Percentiles rank a stretch among this genome's conserved stretches.
These are phyloP conservation scores for Ditula angustiorana DNA, from an alignment of 2,888 invertebrate species.

Conservation along the genomic window DNA sequence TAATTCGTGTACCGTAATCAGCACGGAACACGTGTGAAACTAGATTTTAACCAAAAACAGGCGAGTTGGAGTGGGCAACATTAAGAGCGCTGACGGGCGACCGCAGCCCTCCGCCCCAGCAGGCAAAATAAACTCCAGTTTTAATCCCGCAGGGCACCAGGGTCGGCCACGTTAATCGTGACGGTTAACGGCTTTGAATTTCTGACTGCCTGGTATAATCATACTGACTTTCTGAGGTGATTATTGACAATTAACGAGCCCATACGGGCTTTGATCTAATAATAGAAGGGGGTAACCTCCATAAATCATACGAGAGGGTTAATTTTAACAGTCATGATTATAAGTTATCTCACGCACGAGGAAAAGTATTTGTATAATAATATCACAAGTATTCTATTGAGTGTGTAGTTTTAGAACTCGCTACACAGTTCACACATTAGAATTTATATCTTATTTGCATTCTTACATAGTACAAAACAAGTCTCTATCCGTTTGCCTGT, in stretches of 20 bases:
- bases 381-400: too few relatives aligned
- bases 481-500: too few relatives aligned
- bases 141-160: slow-evolving; percentile 13
- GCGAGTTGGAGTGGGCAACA: slow-evolving; percentile 15
- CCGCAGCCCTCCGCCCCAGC: slow-evolving; percentile 8
- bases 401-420: too few relatives aligned
- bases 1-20: not conserved
- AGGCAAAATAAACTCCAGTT: slow-evolving; percentile 28
- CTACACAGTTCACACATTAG: too few relatives aligned
- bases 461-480: too few relatives aligned
- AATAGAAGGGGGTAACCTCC: slow-evolving; percentile 24
- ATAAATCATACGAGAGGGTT: slow-evolving; percentile 17
- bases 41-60: slow-evolving; percentile 18
- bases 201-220: slow-evolving; percentile 24
- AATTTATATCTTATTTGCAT: too few relatives aligned
- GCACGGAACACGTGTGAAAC: slow-evolving; percentile 12
- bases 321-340: slow-evolving; percentile 25
- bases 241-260: slow-evolving; percentile 21
- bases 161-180: slow-evolving; percentile 13
- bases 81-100: slow-evolving; percentile 18
- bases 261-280: slow-evolving; percentile 9
- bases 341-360: slow-evolving; percentile 10
- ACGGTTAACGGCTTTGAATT: slow-evolving; percentile 24
- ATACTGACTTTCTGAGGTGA: slow-evolving; percentile 19
- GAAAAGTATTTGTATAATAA: too few relatives aligned